Evolutionary conservation across 2,888 invertebrate species (phyloP).

Genomic region (Chloroclystis v-ata): DNA sequence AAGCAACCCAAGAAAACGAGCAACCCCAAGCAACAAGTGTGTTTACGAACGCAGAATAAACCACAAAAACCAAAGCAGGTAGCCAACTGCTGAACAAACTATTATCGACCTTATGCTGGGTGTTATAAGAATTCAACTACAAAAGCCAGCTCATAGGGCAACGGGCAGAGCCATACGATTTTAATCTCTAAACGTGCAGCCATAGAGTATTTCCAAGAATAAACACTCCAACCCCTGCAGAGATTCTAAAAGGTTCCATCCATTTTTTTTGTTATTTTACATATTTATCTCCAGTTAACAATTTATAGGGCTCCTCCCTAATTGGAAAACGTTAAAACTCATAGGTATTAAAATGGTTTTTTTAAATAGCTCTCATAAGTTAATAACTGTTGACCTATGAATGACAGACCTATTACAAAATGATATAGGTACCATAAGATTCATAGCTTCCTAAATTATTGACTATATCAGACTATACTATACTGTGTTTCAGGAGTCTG

Average conservation of each 20-base stretch:
- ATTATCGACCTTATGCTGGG: slow-evolving; percentile 58
- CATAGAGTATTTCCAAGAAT: slow-evolving; percentile 34
- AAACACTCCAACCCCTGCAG: slow-evolving; percentile 57
- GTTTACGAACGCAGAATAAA: slow-evolving; percentile 64
- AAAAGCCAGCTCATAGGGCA: background rate
- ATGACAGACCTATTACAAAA: too few species aligned
- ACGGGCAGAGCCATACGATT: slow-evolving; percentile 39
- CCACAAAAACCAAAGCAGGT: slow-evolving; percentile 71
- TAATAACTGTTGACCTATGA: too few species aligned
- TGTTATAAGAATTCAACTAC: slow-evolving; percentile 62
- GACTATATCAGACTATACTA: too few species aligned
- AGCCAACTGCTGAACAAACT: slow-evolving; percentile 46
- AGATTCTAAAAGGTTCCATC: slow-evolving; percentile 58
- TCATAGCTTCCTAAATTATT: too few species aligned
- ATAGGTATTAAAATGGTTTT: too few species aligned
- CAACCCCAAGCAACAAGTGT: slow-evolving; percentile 73
- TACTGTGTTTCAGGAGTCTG: too few species aligned
- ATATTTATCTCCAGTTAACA: slow-evolving; percentile 23
- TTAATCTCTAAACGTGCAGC: slow-evolving; percentile 43
- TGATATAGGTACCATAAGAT: too few species aligned
- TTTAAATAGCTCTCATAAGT: too few species aligned
- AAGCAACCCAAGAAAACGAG: slow-evolving; percentile 47
- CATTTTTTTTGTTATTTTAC: slow-evolving; percentile 27
- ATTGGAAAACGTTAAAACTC: slow-evolving; percentile 7
- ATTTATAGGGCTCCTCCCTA: slow-evolving; percentile 11